Percentiles rank a stretch among this genome's conserved stretches.
Conservation (phyloP, 2,113 vertebrate genomes). For the Brachyistius frenatus region DNA sequence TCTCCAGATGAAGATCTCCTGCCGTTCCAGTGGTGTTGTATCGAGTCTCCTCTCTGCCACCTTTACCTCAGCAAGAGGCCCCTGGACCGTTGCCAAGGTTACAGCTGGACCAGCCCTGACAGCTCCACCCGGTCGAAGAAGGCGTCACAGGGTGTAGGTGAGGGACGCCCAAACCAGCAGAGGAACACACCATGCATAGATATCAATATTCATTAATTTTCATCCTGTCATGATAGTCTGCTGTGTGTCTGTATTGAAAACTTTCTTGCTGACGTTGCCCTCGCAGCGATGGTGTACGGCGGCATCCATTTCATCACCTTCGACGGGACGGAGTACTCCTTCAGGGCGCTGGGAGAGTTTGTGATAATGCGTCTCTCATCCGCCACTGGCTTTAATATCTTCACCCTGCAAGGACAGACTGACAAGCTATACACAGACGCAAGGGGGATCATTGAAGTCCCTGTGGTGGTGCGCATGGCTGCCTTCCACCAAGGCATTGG, state of each 20-base stretch:
- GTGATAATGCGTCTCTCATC: conserved; percentile 86
- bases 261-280: not conserved
- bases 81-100: conserved; percentile 82
- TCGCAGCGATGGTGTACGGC: conserved; percentile 84
- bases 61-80: conserved; percentile 84
- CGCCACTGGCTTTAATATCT: conserved; percentile 84
- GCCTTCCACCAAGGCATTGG: conserved; percentile 86
- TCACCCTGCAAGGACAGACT: conserved; percentile 87
- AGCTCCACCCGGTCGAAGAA: conserved; percentile 39
- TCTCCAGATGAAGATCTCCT: conserved; percentile 83
- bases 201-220: too few relatives aligned
- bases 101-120: conserved; percentile 64
- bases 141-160: conserved; percentile 81
- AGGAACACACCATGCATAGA: not conserved
- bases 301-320: conserved; percentile 87
- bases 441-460: conserved; percentile 65
- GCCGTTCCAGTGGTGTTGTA: conserved; percentile 88
- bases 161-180: conserved; percentile 42
- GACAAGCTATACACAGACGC: conserved; percentile 64
- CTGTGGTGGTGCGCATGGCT: conserved; percentile 83
- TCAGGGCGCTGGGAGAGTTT: conserved; percentile 87
- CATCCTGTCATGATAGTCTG: too few relatives aligned
- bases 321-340: conserved; percentile 84
- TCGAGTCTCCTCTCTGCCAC: conserved; percentile 81
- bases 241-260: not conserved